phyloP scores from a whole-genome alignment of 2,797 vertebrate genomes.

The Sebastes diploproa region DNA sequence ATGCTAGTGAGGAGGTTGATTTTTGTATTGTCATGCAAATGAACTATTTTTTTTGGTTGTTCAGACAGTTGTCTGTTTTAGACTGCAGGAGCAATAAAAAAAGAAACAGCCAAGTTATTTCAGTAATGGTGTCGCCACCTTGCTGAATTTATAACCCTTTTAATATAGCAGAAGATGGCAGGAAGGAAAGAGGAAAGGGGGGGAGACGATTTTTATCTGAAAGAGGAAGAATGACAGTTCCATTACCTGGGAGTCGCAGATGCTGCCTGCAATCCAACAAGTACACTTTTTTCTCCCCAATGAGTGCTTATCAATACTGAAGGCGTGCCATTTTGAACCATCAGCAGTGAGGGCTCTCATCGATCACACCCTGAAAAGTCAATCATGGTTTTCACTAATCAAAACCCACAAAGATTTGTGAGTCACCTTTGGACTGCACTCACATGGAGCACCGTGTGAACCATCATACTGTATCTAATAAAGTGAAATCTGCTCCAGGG shows the following conservation, averaged over 20 bases:
- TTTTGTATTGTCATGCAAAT: conserved; percentile 18
- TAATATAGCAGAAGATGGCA: conserved; percentile 69
- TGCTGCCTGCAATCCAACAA: conserved; percentile 73
- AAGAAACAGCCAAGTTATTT: conserved; percentile 60
- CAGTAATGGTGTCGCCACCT: conserved; percentile 64
- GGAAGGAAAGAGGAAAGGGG: conserved; percentile 39
- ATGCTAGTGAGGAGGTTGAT: not conserved
- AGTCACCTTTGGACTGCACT: conserved; percentile 29
- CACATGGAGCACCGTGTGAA: conserved; percentile 11
- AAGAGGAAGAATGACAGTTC: conserved; percentile 82
- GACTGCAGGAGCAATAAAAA: conserved; percentile 36
- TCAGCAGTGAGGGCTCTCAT: conserved; percentile 58
- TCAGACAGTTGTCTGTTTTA: conserved; percentile 20
- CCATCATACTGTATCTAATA: conserved; percentile 17
- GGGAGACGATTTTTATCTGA: conserved; percentile 77
- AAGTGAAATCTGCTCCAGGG: conserved; percentile 13
- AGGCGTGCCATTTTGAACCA: conserved; percentile 61
- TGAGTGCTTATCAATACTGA: conserved; percentile 78
- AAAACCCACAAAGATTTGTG: conserved; percentile 50
- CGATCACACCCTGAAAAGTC: conserved; percentile 64
- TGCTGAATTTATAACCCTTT: conserved; percentile 74
- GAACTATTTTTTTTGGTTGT: not conserved
- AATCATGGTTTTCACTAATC: conserved; percentile 68
- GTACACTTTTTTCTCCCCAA: conserved; percentile 45
- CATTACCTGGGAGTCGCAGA: conserved; percentile 78